Evolutionary conservation across 2,797 vertebrate genomes (phyloP).

Genomic region (Epinephelus malabaricus): DNA sequence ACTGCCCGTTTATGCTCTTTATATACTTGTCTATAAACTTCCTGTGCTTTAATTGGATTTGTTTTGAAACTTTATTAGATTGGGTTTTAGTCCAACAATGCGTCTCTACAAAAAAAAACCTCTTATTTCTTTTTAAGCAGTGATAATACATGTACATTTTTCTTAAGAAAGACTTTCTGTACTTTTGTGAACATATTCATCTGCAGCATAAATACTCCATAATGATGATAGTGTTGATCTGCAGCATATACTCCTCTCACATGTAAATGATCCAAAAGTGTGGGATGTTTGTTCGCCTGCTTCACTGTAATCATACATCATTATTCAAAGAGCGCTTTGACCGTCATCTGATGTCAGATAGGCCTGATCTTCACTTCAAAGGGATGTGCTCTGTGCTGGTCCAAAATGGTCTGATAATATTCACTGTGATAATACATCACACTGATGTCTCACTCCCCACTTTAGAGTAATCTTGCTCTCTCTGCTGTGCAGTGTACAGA

Average conservation of each 20-base stretch:
- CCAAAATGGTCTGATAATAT: conserved; percentile 64
- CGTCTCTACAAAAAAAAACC: neutral
- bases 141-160: neutral
- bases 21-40: neutral
- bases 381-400: conserved; percentile 30
- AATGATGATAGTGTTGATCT: conserved; percentile 40
- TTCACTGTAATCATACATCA: conserved; percentile 64
- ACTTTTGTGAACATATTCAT: conserved; percentile 4
- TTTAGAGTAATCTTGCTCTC: conserved; percentile 46
- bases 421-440: conserved; percentile 57
- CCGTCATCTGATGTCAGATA: conserved; percentile 68
- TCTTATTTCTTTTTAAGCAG: conserved; percentile 1
- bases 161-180: conserved; percentile 11
- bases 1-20: neutral
- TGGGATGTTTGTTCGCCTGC: conserved; percentile 61
- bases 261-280: conserved; percentile 61
- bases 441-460: conserved; percentile 47
- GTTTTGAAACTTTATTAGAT: neutral
- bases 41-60: neutral
- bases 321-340: conserved; percentile 60
- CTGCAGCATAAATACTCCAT: conserved; percentile 16
- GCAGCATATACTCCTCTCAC: conserved; percentile 45
- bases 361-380: conserved; percentile 74
- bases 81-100: neutral
- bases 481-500: conserved; percentile 14